Conservation (phyloP, 2,113 vertebrate species). For the Rhea pennata region DNA sequence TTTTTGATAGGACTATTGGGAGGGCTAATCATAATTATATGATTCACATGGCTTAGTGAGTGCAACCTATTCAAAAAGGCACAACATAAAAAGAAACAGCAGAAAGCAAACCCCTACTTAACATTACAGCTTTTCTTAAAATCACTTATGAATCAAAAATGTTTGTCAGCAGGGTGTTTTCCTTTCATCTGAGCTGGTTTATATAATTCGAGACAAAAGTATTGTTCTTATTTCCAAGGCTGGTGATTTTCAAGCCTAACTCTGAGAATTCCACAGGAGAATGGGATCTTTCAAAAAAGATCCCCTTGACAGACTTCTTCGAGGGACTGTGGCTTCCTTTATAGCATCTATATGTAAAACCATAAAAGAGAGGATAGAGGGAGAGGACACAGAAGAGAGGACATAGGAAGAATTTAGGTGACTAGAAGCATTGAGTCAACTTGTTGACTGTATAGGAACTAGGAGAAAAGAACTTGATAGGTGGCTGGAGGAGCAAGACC, state of each 20-base stretch:
- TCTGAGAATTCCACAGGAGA: not conserved
- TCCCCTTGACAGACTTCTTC: not conserved
- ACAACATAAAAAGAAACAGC: not conserved
- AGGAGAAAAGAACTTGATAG: not conserved
- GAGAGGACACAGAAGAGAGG: not conserved
- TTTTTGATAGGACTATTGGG: not conserved
- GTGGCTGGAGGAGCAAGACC: not conserved
- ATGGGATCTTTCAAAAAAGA: not conserved
- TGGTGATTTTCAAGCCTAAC: not conserved
- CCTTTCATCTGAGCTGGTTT: not conserved
- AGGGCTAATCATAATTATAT: not conserved
- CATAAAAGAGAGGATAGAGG: not conserved
- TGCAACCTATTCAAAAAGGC: not conserved
- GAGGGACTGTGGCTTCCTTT: not conserved
- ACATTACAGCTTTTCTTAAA: not conserved
- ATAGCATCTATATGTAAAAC: not conserved
- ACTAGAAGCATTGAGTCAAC: not conserved
- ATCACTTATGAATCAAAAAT: not conserved
- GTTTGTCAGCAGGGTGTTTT: not conserved
- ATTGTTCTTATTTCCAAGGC: not conserved
- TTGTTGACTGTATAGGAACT: not conserved
- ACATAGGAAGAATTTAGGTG: rapidly evolving
- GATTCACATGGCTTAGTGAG: not conserved
- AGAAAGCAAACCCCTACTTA: not conserved
- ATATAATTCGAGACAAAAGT: not conserved